Base-by-base conservation (phyloP, 2,797 vertebrate genomes). In the Psittacula derbiana region DNA sequence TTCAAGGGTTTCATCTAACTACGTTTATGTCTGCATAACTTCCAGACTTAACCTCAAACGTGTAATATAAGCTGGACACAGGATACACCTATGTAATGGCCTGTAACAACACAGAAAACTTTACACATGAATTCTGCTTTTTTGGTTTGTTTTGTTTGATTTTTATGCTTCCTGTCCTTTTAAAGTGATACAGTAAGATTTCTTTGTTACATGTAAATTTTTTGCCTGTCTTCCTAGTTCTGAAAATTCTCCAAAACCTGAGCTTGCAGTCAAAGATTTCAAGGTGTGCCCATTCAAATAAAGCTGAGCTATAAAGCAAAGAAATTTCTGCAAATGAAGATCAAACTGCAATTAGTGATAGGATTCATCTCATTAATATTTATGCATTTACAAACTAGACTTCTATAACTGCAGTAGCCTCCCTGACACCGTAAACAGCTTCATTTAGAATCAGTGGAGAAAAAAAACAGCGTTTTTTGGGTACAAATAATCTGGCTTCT, bases 401-500 rank as follows among this genome's bases (percentile, higher is more conserved):
- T 66, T 80, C 36, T n/a, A 3, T 27, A 55, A 24, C 28, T 86
- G 60, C 17, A 33, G 4, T 52, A 40, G n/a, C 33, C 11, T 65
- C 28, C 6, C 60, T 31, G 23, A 72, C 8, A 23, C 9, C 30
- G 25, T 75, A 21, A 27, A 57, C 7, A 67, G 25, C 31, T 93
- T 30, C 31, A 21, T 28, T 80, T 50, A 89, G 52, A 81, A 19
- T 23, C 11, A 8, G 28, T 30, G 10, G 5, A 53, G 8, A 66
- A 85, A 78, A 87, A 40, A 1, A 0, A 0, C 4, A 47, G 12
- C 3, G 43, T 58, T 88, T 76, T 6, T 25, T 58, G 52, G 33
- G 43, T 27, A 43, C 40, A 78, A 62, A 74, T 46, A 50, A 71
- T 47, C 11, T 55, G 33, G 2, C 3, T 80, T 79, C 27, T 73